Conservation (phyloP, 2,888 invertebrate species). For the Torymus auratus region DNA sequence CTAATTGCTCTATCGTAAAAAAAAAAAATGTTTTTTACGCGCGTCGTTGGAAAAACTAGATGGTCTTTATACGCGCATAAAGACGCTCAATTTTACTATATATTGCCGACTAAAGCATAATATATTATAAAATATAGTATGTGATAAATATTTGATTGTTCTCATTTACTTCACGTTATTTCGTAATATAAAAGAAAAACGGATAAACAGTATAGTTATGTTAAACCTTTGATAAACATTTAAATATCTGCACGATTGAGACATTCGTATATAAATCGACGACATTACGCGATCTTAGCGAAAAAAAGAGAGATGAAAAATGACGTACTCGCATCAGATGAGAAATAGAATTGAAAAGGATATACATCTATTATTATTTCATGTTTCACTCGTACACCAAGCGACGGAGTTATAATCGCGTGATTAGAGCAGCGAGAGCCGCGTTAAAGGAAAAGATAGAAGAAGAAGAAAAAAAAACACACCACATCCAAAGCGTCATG, state of each 20-base stretch:
- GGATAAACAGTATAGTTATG: too few relatives aligned
- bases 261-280: neutral
- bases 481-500: slow-evolving; percentile 38
- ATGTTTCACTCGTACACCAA: slow-evolving; percentile 17
- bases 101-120: neutral
- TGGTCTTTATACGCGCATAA: slow-evolving; percentile 10
- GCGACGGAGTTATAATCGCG: slow-evolving; percentile 31
- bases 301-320: neutral
- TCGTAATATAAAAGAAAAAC: too few relatives aligned
- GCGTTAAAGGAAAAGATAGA: slow-evolving; percentile 17
- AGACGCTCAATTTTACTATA: neutral
- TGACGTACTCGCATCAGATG: slow-evolving; percentile 13
- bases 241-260: too few relatives aligned
- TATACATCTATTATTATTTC: slow-evolving; percentile 35
- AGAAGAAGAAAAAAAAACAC: slow-evolving; percentile 13
- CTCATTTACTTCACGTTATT: too few relatives aligned
- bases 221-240: too few relatives aligned
- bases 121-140: neutral
- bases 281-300: neutral
- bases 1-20: slow-evolving; percentile 40
- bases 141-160: neutral
- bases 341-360: slow-evolving; percentile 6
- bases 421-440: slow-evolving; percentile 36
- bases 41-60: neutral
- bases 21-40: slow-evolving; percentile 4